Base-by-base conservation (phyloP, 2,113 vertebrate species). In the Lophius piscatorius region DNA sequence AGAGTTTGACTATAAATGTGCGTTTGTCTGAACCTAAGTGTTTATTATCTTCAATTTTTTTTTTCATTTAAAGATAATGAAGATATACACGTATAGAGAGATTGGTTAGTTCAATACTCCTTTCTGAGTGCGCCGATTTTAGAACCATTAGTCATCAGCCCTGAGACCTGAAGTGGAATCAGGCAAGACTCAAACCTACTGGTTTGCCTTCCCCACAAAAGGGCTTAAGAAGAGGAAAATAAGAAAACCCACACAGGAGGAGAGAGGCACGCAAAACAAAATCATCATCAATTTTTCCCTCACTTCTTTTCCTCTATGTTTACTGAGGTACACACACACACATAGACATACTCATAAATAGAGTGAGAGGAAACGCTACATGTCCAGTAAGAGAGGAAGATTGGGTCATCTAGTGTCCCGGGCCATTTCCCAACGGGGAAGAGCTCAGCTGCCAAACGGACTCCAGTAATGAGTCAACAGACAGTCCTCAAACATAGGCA, bases 351-450 rank as follows among this genome's bases (percentile, higher is more conserved):
- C 20, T 39, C 14, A 23, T 5, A 52, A 24, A 62, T 28, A 54
- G 11, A 57, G 18, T 1, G 35, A 16, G 16, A 47, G 35, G 52
- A 42, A 76, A 40, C 49, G 71, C 41, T 63, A 62, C 44, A 7
- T 54, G 60, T 75, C 56, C 65, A 74, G 71, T 78, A 36, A 68
- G 47, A 73, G 47, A 78, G 36, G 21, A 68, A 26, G 66, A 59
- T 55, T 67, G 80, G 83, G 60, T 84, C 82, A 74, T 80, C 31
- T 34, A 55, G 77, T 76, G 80, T 67, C 66, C 65, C 60, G 51
- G 57, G 63, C 41, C 62, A 62, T 22, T 60, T 73, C 70, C 74
- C 74, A 71, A 71, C 41, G 78, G 76, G 67, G 46, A 46, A 62
- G 45, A 58, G 51, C 41, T 31, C 63, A 69, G 73, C 68, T 64